Evolutionary conservation across 2,797 vertebrate species (phyloP).

Genomic region (Dallia pectoralis): DNA sequence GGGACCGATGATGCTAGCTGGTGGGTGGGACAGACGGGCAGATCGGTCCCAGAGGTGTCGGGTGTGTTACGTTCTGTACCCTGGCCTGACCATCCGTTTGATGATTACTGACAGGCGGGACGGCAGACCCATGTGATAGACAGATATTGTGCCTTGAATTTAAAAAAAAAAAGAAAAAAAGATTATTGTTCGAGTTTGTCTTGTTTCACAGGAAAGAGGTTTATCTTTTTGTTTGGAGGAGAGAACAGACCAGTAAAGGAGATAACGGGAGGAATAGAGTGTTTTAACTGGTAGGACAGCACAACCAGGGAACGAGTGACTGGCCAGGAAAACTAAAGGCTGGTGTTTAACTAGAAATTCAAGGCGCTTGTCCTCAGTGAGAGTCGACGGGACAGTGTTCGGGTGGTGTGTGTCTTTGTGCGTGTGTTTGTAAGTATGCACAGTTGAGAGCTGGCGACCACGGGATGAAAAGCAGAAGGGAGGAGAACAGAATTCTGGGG

Average conservation of each 20-base stretch:
- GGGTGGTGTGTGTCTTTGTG: constrained; percentile 20
- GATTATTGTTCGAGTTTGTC: constrained; percentile 56
- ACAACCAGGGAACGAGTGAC: constrained; percentile 34
- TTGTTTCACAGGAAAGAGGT: constrained; percentile 51
- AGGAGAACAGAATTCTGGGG: constrained; percentile 21
- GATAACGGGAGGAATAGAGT: constrained; percentile 34
- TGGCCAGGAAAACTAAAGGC: constrained; percentile 44
- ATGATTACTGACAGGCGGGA: constrained; percentile 30
- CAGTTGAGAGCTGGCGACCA: constrained; percentile 60
- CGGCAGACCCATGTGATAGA: constrained; percentile 40
- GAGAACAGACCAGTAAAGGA: constrained; percentile 51
- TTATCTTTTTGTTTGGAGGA: constrained; percentile 45
- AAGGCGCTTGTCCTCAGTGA: constrained; percentile 64
- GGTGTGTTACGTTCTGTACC: constrained; percentile 50
- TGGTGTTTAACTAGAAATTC: constrained; percentile 74
- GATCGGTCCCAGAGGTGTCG: constrained; percentile 57
- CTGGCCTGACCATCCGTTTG: constrained; percentile 33
- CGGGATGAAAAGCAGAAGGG: constrained; percentile 47
- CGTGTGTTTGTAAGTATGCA: constrained; percentile 39
- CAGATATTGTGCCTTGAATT: constrained; percentile 86
- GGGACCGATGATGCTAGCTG: constrained; percentile 33
- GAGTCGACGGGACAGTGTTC: constrained; percentile 39
- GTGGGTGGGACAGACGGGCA: constrained; percentile 51
- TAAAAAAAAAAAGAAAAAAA: constrained; percentile 57
- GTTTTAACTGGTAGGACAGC: constrained; percentile 37